Base-by-base conservation (phyloP, 2,888 invertebrate species). In the Volucella bombylans region DNA sequence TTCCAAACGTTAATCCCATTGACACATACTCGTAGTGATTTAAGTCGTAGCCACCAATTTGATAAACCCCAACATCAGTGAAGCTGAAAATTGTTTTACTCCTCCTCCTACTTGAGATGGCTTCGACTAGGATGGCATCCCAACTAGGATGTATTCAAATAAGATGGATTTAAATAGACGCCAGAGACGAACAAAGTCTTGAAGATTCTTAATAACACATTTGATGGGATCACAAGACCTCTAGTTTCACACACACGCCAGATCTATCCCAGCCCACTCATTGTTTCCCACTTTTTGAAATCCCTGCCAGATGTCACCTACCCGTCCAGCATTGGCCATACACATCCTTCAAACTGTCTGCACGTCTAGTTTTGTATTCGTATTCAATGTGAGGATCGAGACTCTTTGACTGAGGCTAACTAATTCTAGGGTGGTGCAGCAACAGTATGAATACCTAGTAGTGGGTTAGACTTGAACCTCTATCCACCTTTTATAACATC, bases 311-410 rank as follows among this genome's bases (percentile, higher is more conserved):
- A 81, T 85, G 85, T 85, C 85, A 85, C 85, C 85, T 62, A 49
- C 68, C 31, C 72, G 68, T 80, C 81, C 39, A 85, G 38, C 67
- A 67, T 67, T 57, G 43, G 62, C 81, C 80, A 59, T 77, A 68
- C 76, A 85, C 62, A 85, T 85, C 85, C 85, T 85, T 81, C 85
- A 85, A 85, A 72, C 76, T 77, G 85, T 85, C 85, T 85, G 76
- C 81, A 81, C 81, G 81, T 85, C 81, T 81, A 71, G 65, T 85
- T 80, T 31, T 6, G 31, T 4, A 31, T 31, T 31, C 69, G 71
- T 80, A 80, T 71, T 80, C 80, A 71, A 71, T 76, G 74, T 69
- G 69, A 61, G 71, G 38, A 50, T 49, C 47, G 14, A 69, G 54
- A 54, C 68, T 54, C 69, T 59, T 65, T 69, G 68, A 14, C 69